These are phyloP conservation scores for Heliangelus exortis DNA, from an alignment of 2,797 vertebrate genomes.

Conservation along the genomic window DNA sequence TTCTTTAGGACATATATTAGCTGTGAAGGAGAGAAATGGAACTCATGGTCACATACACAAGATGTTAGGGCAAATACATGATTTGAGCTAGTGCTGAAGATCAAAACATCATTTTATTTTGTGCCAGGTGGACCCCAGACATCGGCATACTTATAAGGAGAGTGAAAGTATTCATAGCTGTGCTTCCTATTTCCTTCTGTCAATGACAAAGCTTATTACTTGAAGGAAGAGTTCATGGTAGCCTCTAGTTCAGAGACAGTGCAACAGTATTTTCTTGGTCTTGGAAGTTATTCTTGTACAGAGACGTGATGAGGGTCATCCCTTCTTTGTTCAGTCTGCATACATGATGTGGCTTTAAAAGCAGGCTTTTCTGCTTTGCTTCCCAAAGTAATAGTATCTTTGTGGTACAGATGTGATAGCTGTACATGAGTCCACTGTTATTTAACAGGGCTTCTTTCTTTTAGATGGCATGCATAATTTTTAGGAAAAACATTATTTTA, in stretches of 20 bases:
- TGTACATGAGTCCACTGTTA: background rate
- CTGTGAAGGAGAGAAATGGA: background rate
- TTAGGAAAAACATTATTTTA: background rate
- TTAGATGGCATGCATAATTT: background rate
- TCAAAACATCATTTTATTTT: background rate
- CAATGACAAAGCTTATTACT: background rate
- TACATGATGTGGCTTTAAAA: background rate
- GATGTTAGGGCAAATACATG: background rate
- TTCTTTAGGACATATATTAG: background rate
- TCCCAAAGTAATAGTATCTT: background rate
- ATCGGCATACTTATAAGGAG: background rate
- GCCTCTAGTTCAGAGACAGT: background rate
- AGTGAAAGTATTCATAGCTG: background rate
- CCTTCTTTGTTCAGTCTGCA: background rate
- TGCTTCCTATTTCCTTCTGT: background rate
- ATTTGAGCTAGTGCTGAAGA: background rate
- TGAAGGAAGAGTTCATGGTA: background rate
- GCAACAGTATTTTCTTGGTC: background rate
- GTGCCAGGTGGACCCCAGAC: background rate
- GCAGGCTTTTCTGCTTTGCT: background rate
- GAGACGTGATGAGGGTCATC: background rate
- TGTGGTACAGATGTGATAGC: background rate
- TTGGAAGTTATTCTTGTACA: background rate
- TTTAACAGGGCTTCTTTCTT: conserved; percentile 46
- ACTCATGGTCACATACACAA: background rate